Evolutionary conservation across 2,797 vertebrate genomes (phyloP).

Genomic region (Hipposideros larvatus): DNA sequence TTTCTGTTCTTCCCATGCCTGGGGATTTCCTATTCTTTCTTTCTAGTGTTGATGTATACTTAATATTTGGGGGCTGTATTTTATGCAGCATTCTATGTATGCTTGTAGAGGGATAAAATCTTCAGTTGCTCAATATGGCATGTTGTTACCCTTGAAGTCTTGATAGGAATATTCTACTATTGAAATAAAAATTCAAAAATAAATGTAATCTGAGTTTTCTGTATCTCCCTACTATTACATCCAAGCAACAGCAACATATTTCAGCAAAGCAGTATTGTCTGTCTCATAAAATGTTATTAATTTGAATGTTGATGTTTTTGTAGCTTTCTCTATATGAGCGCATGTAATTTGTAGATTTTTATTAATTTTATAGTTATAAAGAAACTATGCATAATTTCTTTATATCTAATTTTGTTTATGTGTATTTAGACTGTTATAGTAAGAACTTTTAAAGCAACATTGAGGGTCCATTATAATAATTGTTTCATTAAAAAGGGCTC

Average conservation of each 20-base stretch:
- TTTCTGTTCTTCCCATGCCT: background rate
- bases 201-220: background rate
- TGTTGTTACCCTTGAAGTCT: background rate
- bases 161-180: background rate
- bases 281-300: slow-evolving; percentile 6
- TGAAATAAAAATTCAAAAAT: background rate
- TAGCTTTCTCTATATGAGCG: background rate
- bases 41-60: background rate
- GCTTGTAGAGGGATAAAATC: background rate
- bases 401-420: background rate
- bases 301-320: background rate
- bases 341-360: background rate
- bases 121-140: background rate
- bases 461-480: background rate
- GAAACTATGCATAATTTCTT: background rate
- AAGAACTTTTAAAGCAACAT: background rate
- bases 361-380: background rate
- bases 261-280: background rate
- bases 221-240: background rate
- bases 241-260: background rate
- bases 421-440: background rate
- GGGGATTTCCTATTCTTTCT: background rate
- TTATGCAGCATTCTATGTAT: background rate
- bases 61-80: background rate
- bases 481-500: background rate